Base-by-base conservation (phyloP, 2,113 vertebrate species). In the Willisornis vidua region DNA sequence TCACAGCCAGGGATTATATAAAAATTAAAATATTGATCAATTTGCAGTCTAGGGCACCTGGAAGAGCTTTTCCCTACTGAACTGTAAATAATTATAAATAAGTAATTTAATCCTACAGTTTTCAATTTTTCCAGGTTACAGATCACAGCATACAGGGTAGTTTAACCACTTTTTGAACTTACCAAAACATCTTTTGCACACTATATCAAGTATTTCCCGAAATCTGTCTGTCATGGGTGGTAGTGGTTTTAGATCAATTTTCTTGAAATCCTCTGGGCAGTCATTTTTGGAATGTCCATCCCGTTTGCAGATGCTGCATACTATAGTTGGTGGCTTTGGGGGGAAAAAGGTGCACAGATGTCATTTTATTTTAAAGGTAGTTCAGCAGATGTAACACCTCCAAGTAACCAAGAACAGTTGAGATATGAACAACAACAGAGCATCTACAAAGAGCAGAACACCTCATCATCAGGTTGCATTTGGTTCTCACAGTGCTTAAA, bases 301-400 rank as follows among this genome's bases (percentile, higher is more conserved):
- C 79, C 99, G 98, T 96, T 99, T 99, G 98, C 99, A 99, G 98
- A 99, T 99, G 97, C 99, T 99, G 98, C 99, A 99, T 97, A 99
- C 99, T 59, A 99, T 99, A 6, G 99, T 99, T 65, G 99, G 99
- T 85, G 99, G 99, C 99, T 99, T 29, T 9, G 1, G 10, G 6
- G 57, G 3, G 1, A 19, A 9, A 54, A 72, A 46, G 22, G 49
- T 3, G 23, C n/a, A 87, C 4, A 84, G 59, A 75, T 41, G 7
- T 8, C 22, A 14, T 73, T 87, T 86, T 83, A 70, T 49, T 66
- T 82, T n/a, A 46, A n/a, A 48, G n/a, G 62, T 10, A 77, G 37
- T 33, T 71, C 48, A 82, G 45, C 17, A 90, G 59, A 83, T 4
- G 19, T 45, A 76, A 61, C 28, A 59, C 26, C 94, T 82, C 37